phyloP scores from a whole-genome alignment of 2,888 invertebrate genomes.

The Platerodrilus igneus region DNA sequence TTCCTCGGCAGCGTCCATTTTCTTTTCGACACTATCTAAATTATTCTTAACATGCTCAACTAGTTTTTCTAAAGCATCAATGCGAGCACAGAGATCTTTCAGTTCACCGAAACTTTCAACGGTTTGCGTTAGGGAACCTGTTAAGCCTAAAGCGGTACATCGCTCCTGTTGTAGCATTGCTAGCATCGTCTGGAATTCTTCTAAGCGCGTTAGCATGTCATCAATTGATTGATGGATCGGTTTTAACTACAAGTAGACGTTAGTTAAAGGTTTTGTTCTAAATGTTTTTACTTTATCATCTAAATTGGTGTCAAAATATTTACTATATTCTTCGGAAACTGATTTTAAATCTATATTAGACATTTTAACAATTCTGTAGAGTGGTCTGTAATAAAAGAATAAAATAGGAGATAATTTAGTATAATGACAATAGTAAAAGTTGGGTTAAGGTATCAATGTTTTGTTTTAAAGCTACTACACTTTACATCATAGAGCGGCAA shows the following conservation, averaged over 20 bases:
- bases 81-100: constrained; percentile 52
- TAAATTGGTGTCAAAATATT: constrained; percentile 87
- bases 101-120: constrained; percentile 53
- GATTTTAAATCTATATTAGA: constrained; percentile 15
- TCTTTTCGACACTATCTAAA: constrained; percentile 51
- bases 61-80: constrained; percentile 53
- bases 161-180: constrained; percentile 51
- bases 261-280: constrained; percentile 5
- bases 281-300: constrained; percentile 54
- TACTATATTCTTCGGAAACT: constrained; percentile 78
- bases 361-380: too few relatives aligned
- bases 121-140: constrained; percentile 51
- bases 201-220: constrained; percentile 62
- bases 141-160: constrained; percentile 49
- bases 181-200: constrained; percentile 60
- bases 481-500: too few relatives aligned
- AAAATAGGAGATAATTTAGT: too few relatives aligned
- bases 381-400: too few relatives aligned
- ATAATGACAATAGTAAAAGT: too few relatives aligned
- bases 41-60: constrained; percentile 55
- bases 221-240: constrained; percentile 61
- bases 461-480: too few relatives aligned
- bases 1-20: constrained; percentile 57
- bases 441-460: too few relatives aligned
- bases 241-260: constrained; percentile 26